Evolutionary conservation across 2,113 vertebrate species (phyloP).

Genomic region (Amblyornis subalaris): DNA sequence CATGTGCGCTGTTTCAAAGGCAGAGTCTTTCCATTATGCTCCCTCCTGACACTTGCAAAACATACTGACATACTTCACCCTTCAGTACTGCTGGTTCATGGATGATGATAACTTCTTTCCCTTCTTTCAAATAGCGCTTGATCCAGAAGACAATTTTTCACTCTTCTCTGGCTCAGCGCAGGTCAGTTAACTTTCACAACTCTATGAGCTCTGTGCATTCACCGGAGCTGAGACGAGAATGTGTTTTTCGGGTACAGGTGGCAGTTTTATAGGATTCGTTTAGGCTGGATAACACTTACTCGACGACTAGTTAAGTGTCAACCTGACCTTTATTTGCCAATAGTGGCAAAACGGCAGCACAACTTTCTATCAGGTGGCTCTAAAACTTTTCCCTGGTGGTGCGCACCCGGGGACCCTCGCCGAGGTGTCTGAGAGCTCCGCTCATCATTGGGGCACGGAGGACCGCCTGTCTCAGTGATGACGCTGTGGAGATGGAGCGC

Average conservation of each 20-base stretch:
- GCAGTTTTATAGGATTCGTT: too few relatives aligned
- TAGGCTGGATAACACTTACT: too few relatives aligned
- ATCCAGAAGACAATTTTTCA: fast-evolving
- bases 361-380: fast-evolving
- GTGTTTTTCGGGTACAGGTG: fast-evolving
- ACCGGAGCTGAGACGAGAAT: fast-evolving
- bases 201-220: fast-evolving
- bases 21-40: fast-evolving
- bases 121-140: fast-evolving
- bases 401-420: too few relatives aligned
- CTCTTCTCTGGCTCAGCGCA: fast-evolving
- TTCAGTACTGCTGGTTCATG: fast-evolving
- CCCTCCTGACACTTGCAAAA: too few relatives aligned
- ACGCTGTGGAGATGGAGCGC: background rate
- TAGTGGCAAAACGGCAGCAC: fast-evolving
- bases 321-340: too few relatives aligned
- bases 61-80: background rate
- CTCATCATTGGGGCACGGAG: background rate
- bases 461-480: fast-evolving
- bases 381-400: fast-evolving
- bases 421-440: fast-evolving
- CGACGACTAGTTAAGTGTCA: too few relatives aligned
- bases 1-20: fast-evolving
- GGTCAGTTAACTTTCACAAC: background rate
- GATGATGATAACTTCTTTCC: fast-evolving